These are phyloP conservation scores for Galleria mellonella DNA, from an alignment of 1,140 invertebrate genomes.

Conservation along the genomic window DNA sequence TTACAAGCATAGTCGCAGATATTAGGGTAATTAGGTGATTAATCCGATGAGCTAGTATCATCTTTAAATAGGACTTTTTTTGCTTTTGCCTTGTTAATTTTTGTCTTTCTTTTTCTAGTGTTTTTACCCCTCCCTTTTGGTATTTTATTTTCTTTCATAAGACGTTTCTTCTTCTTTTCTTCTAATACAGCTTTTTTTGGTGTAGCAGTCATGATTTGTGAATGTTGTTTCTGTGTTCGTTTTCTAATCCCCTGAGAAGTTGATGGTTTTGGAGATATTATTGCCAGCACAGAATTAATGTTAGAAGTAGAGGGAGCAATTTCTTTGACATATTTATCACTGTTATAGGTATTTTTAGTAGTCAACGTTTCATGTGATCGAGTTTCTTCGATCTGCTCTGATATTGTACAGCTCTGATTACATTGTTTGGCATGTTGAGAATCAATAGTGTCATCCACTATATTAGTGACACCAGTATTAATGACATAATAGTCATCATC, in stretches of 20 bases:
- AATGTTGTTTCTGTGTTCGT: slow-evolving; percentile 5
- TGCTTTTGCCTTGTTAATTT: too few species aligned
- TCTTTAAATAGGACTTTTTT: too few species aligned
- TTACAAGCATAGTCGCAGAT: too few species aligned
- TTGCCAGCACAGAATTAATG: neutral
- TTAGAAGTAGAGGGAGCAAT: neutral
- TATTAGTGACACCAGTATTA: neutral
- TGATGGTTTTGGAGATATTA: slow-evolving; percentile 2
- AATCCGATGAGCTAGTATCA: too few species aligned
- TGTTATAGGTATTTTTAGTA: neutral
- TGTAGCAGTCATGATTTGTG: slow-evolving; percentile 7
- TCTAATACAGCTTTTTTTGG: slow-evolving; percentile 9
- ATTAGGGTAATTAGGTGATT: too few species aligned
- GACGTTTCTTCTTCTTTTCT: slow-evolving; percentile 9
- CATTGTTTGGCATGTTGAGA: too few species aligned
- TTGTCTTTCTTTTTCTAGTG: neutral
- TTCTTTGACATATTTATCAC: neutral
- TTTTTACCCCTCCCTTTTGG: slow-evolving; percentile 5
- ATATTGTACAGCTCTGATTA: too few species aligned
- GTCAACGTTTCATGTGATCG: neutral
- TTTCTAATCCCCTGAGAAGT: neutral
- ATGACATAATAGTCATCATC: slow-evolving; percentile 2
- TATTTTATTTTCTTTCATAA: slow-evolving; percentile 5
- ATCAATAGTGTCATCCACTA: neutral
- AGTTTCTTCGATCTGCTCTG: neutral